phyloP scores from a whole-genome alignment of 92 coral and sea anemone genomes.

The Epizoanthus stellaris region DNA sequence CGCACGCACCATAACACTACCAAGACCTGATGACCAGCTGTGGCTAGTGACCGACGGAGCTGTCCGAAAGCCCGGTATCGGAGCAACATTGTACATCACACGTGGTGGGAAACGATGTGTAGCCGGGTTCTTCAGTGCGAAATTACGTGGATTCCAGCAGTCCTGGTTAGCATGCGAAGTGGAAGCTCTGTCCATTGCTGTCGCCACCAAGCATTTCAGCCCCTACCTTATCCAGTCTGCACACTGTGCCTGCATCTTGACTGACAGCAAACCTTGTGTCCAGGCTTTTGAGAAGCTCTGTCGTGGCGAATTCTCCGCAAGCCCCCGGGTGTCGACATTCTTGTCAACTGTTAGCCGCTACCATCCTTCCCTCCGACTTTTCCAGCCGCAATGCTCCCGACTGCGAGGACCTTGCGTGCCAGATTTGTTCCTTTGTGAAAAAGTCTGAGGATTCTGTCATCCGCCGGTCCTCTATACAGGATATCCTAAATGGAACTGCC shows the following conservation, averaged over 20 bases:
- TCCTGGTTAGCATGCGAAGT: slow-evolving; percentile 68
- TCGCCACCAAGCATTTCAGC: slow-evolving; percentile 55
- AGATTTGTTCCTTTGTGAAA: slow-evolving; percentile 57
- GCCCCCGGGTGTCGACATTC: slow-evolving; percentile 69
- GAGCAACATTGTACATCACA: slow-evolving; percentile 67
- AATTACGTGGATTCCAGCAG: slow-evolving; percentile 53
- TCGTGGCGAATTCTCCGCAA: slow-evolving; percentile 68
- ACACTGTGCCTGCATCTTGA: slow-evolving; percentile 37
- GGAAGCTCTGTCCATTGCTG: slow-evolving; percentile 60
- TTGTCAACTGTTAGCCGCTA: slow-evolving; percentile 61
- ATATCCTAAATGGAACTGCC: slow-evolving; percentile 45
- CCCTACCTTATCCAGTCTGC: slow-evolving; percentile 46
- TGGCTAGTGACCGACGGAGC: slow-evolving; percentile 72
- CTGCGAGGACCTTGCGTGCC: slow-evolving; percentile 47
- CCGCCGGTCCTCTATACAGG: slow-evolving; percentile 49
- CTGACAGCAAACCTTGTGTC: slow-evolving; percentile 53
- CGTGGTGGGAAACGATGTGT: slow-evolving; percentile 42
- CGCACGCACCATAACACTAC: slow-evolving; percentile 56
- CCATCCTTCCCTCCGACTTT: slow-evolving; percentile 68
- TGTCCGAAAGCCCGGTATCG: slow-evolving; percentile 64
- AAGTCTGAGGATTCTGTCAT: slow-evolving; percentile 53
- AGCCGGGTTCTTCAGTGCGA: slow-evolving; percentile 62
- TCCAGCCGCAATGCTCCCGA: slow-evolving; percentile 55
- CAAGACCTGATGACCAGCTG: slow-evolving; percentile 72
- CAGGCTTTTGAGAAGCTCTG: slow-evolving; percentile 55